These are phyloP conservation scores for Caenorhabditis sinica DNA, from an alignment of 2,888 invertebrate species.

Conservation along the genomic window DNA sequence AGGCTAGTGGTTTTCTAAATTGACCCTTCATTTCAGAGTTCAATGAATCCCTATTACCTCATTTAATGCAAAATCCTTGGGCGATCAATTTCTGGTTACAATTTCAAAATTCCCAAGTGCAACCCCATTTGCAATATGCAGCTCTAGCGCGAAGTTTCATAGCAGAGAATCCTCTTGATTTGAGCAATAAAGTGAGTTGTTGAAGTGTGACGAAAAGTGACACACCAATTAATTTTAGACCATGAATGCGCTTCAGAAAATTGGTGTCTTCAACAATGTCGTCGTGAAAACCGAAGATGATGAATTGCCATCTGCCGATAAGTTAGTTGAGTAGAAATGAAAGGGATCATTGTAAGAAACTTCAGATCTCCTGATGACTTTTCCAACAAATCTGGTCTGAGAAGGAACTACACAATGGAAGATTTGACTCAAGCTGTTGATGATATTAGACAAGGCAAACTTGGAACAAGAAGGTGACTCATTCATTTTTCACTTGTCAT, in stretches of 20 bases:
- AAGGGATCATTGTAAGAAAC: not conserved
- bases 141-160: conserved; percentile 40
- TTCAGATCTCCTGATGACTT: conserved; percentile 26
- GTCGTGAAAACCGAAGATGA: conserved; percentile 48
- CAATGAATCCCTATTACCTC: conserved; percentile 14
- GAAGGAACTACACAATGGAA: conserved; percentile 95
- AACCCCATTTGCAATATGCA: conserved; percentile 50
- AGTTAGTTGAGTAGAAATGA: conserved; percentile 18
- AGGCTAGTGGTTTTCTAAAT: not conserved
- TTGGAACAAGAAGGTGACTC: conserved; percentile 70
- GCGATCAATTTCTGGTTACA: conserved; percentile 58
- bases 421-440: conserved; percentile 95
- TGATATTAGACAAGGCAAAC: conserved; percentile 84
- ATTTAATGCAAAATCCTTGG: conserved; percentile 56
- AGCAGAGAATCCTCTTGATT: conserved; percentile 60
- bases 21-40: conserved; percentile 4
- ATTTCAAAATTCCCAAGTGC: conserved; percentile 57
- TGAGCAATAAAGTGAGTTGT: conserved; percentile 57
- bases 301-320: conserved; percentile 25
- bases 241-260: conserved; percentile 54
- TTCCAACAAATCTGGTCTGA: conserved; percentile 75
- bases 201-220: conserved; percentile 34
- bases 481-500: not conserved
- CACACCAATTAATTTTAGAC: conserved; percentile 46
- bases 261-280: conserved; percentile 43